Base-by-base conservation (phyloP, 2,888 invertebrate genomes). In the Prostheceraeus crozeri region DNA sequence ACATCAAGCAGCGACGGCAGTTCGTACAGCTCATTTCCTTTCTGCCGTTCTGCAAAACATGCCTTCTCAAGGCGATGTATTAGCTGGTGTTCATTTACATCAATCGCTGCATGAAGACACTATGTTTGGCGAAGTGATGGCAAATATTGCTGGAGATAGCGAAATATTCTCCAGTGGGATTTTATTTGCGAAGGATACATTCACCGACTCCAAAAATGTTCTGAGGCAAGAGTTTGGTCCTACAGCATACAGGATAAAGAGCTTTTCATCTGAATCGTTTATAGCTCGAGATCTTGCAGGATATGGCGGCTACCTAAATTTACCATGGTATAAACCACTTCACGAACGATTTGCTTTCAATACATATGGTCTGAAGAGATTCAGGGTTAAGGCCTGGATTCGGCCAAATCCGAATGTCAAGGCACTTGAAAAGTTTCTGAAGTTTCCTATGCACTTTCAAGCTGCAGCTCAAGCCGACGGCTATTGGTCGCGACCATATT, bases 1-100 rank as follows among this genome's bases (percentile, higher is more conserved):
- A 71, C 90, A 90, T 71, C 90, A 96, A 79, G 94, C 93, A 0
- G 86, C 89, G 75, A 90, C 90, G 85, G 96, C 94, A 1, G 81
- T 91, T n/a, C 82, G 94, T 48, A 79, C 94, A 55, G 87, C 94
- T 0, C 93, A 96, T 76, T 96, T 96, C 74, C 85, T 94, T 66
- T 90, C 90, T 72, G 87, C 88, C 35, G 96, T 91, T 76, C 77
- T 91, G 66, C 93, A 94, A 67, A 76, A 75, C n/a, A n/a, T n/a
- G n/a, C n/a, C n/a, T n/a, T n/a, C n/a, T n/a, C n/a, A n/a, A n/a
- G n/a, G n/a, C n/a, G n/a, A n/a, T n/a, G n/a, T n/a, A n/a, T n/a
- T n/a, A n/a, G n/a, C n/a, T n/a, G n/a, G n/a, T n/a, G n/a, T n/a
- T n/a, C n/a, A n/a, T n/a, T n/a, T n/a, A n/a, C n/a, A n/a, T n/a